Percentiles rank a stretch among this genome's conserved stretches.
Conservation (phyloP, 2,113 vertebrate species). For the Calidris pugnax region DNA sequence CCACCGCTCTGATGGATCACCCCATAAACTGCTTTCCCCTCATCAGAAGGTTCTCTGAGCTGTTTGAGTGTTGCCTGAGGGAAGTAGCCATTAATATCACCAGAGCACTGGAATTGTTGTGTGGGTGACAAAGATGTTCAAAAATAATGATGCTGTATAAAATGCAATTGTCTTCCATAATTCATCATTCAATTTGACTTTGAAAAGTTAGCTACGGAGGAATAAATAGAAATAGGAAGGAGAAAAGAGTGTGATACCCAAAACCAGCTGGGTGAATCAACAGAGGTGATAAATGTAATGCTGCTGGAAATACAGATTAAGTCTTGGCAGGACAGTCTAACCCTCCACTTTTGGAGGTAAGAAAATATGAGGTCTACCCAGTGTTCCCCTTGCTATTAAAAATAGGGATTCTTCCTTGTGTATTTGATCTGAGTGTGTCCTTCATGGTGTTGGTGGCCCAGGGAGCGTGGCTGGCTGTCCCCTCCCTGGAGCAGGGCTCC, state of each 20-base stretch:
- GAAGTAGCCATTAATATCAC: not conserved
- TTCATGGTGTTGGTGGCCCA: too few species aligned
- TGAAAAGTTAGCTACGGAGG: not conserved
- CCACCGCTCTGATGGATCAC: not conserved
- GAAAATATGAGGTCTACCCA: not conserved
- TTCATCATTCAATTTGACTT: not conserved
- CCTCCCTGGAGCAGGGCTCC: not conserved
- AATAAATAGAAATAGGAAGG: not conserved
- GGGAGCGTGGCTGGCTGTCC: too few species aligned
- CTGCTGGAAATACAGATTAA: not conserved
- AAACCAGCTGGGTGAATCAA: not conserved
- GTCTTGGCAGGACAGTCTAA: not conserved
- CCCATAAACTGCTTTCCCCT: not conserved
- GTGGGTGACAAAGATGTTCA: not conserved
- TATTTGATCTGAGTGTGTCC: accelerated
- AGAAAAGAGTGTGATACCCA: not conserved
- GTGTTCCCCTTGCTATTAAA: not conserved
- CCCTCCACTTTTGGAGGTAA: not conserved
- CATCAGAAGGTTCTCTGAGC: not conserved
- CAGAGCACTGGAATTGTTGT: not conserved
- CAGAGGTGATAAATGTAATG: not conserved
- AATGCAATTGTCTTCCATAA: not conserved
- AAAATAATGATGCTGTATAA: not conserved
- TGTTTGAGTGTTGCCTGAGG: not conserved
- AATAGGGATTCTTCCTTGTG: accelerated